These are phyloP conservation scores for Rhopalosiphum padi DNA, from an alignment of 1,140 invertebrate species.

Conservation along the genomic window DNA sequence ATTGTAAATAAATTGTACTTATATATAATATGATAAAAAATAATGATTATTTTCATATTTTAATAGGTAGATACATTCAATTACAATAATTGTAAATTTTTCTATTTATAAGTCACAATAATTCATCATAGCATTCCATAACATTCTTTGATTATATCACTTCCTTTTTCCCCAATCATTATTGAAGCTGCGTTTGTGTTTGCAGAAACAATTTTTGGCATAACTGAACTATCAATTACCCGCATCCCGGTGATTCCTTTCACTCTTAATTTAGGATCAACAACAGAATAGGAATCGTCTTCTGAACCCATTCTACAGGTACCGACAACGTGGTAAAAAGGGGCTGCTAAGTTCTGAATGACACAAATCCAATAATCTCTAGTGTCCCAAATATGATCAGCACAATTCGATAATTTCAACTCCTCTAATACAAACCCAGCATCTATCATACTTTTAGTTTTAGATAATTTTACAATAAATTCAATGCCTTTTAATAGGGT, in stretches of 20 bases:
- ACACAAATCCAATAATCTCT: conserved; percentile 79
- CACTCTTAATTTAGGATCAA: conserved; percentile 69
- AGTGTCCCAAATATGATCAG: conserved; percentile 69
- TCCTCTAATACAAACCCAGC: conserved; percentile 69
- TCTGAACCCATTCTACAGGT: conserved; percentile 73
- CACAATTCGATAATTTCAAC: conserved; percentile 68
- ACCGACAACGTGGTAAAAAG: conserved; percentile 69
- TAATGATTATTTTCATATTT: too few species aligned
- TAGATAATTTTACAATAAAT: conserved; percentile 60
- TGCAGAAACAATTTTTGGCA: conserved; percentile 68
- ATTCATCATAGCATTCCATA: not conserved
- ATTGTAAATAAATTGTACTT: too few species aligned
- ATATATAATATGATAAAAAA: too few species aligned
- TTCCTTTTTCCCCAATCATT: conserved; percentile 75
- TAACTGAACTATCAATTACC: conserved; percentile 75
- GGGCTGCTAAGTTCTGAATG: conserved; percentile 64
- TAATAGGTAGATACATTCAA: too few species aligned
- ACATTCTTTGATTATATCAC: conserved; percentile 71
- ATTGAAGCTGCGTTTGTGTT: conserved; percentile 73
- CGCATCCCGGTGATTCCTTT: conserved; percentile 69
- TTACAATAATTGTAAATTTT: not conserved
- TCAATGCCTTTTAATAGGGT: conserved; percentile 65
- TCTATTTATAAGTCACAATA: not conserved
- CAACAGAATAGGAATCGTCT: conserved; percentile 68
- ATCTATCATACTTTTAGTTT: conserved; percentile 62